Base-by-base conservation (phyloP, 1,140 invertebrate species). In the Zaprionus davidi region DNA sequence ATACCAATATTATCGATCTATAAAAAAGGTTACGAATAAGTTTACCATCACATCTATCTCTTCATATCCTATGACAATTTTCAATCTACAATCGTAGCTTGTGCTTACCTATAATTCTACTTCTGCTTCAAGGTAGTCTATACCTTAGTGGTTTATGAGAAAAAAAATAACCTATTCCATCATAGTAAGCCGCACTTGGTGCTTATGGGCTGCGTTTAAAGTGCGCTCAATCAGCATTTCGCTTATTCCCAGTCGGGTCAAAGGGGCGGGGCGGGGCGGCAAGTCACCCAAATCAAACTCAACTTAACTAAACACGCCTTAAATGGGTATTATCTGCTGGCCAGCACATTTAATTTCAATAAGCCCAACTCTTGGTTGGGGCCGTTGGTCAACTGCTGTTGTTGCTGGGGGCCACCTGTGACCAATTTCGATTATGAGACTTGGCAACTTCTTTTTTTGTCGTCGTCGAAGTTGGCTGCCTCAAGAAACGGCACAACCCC, bases 361-460 rank as follows among this genome's bases (percentile, higher is more conserved):
- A 88, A 87, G 80, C 74, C 66, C 66, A 67, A 66, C 26, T 46
- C 34, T 0, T 11, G 46, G 11, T 22, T 17, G 38, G 26, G 20
- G 56, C 49, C 44, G 62, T 49, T 82, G 83, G 83, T 87, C 83
- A 87, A 77, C 69, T 67, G 68, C 34, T 36, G 68, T 9, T 55
- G 24, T 26, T 26, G 24, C 24, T 26, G 68, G 60, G 72, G 78
- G 81, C 75, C 88, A 91, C 88, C 90, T 91, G 88, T 90, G 88
- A 85, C 88, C 88, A 91, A 88, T 91, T 88, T 91, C 88, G 88
- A 91, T 91, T 91, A 91, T 91, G 86, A 90, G 86, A 82, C 65
- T 78, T 84, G 74, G 71, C 53, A 74, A 86, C 71, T 81, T 79
- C 59, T 64, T 59, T 6, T 6, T 56, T 72, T 11, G 56, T 76